Evolutionary conservation across 2,113 vertebrate genomes (phyloP), one percentile per base, ranked within the genome.

Genomic region (Acanthochromis polyacanthus): DNA sequence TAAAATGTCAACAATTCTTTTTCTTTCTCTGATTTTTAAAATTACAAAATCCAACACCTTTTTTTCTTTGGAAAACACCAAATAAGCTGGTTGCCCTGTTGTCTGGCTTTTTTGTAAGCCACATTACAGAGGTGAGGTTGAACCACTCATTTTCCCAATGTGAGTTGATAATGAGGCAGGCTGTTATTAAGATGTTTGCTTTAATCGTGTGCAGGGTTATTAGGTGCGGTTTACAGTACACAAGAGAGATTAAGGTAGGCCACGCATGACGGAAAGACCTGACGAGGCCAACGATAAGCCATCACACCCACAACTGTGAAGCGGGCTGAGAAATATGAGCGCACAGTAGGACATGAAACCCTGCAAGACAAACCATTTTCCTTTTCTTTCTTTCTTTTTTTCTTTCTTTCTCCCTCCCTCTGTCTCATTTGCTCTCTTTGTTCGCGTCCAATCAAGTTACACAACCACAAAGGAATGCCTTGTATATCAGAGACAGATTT

Each of bases 381-480:
- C 65, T 36, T 69, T 32, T n/a, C 50, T 56, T 10, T 51, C 14
- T 59, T 20, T 45, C 36, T 10, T 4, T 46, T 16, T 67, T 6
- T 36, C 28, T 48, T 43, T 23, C 43, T 78, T 32, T 73, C 43
- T 50, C 45, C 32, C 23, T 57, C 50, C 32, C 32, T 36, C 58
- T 20, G 10, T 71, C 68, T 85, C 51, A 19, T 28, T 76, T 63
- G n/a, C 53, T 57, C 71, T 82, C 69, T 50, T 51, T 20, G 46
- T 74, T 82, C 19, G 23, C 82, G 58, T 77, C 83, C 86, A 88
- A 86, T 86, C 81, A 66, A 61, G 79, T 91, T 91, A 82, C 89
- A 90, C 89, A 91, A 87, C 78, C 71, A 65, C 88, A 83, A 87
- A 91, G 83, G 86, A 91, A 91, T 79, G 88, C 79, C 85, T 86